Conservation (phyloP, 2,113 vertebrate genomes). For the Notarius lentiginosus region DNA sequence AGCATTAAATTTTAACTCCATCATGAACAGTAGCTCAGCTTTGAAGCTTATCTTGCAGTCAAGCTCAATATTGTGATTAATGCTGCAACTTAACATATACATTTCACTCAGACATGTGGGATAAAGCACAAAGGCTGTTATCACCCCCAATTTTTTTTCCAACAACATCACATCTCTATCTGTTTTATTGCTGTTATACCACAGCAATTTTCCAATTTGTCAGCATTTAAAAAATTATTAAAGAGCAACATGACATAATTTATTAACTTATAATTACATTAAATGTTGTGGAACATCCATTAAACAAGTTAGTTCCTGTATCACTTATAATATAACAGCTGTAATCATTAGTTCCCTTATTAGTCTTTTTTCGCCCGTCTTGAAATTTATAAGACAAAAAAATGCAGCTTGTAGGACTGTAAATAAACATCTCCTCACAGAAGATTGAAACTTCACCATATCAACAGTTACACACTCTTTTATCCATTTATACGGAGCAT, state of each 20-base stretch:
- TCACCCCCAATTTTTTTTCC: neutral
- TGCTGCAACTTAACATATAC: neutral
- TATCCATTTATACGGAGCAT: neutral
- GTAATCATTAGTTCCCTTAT: neutral
- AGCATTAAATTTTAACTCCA: neutral
- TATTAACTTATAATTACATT: neutral
- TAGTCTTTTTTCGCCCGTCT: neutral
- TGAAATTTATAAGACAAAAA: neutral
- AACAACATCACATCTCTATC: neutral
- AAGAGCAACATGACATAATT: neutral
- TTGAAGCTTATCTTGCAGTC: neutral
- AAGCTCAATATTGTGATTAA: neutral
- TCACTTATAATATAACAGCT: neutral
- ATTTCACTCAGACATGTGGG: neutral
- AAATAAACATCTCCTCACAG: neutral
- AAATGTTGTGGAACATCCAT: neutral
- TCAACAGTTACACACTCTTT: neutral
- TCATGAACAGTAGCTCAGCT: neutral
- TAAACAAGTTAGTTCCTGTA: neutral
- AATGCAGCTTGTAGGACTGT: neutral
- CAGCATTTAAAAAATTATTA: neutral
- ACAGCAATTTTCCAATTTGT: neutral
- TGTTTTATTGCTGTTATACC: neutral
- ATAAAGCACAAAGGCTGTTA: neutral
- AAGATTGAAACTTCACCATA: neutral